Percentiles rank a stretch among this genome's conserved stretches.
Evolutionary conservation across 1,140 invertebrate species (phyloP).

Genomic region (Saccostrea cuccullata): DNA sequence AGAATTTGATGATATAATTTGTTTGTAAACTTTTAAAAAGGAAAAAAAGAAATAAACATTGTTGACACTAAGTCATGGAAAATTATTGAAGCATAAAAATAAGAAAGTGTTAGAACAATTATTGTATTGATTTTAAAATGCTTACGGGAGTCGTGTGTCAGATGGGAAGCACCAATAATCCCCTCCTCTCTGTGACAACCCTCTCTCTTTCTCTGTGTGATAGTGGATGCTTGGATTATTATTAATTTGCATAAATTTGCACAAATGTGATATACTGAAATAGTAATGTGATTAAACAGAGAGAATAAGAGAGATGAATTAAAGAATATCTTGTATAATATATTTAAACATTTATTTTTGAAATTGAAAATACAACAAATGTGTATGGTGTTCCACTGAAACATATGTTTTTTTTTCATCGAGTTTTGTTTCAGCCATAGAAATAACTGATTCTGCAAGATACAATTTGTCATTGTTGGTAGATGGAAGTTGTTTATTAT

Average conservation of each 20-base stretch:
- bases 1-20: slow-evolving; percentile 73
- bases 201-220: slow-evolving; percentile 64
- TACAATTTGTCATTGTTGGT: neutral
- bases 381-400: neutral
- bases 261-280: slow-evolving; percentile 20
- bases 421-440: neutral
- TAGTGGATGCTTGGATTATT: neutral
- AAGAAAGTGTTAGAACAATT: slow-evolving; percentile 80
- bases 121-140: slow-evolving; percentile 81
- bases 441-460: neutral
- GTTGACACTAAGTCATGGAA: slow-evolving; percentile 80
- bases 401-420: neutral
- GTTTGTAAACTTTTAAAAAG: slow-evolving; percentile 77
- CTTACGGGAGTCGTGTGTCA: slow-evolving; percentile 77
- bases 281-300: neutral
- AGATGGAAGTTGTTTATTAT: neutral
- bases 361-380: no score
- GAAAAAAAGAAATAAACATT: slow-evolving; percentile 77
- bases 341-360: neutral
- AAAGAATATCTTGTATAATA: no score
- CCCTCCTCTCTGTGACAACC: slow-evolving; percentile 77
- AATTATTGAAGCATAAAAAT: slow-evolving; percentile 79
- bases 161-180: slow-evolving; percentile 75
- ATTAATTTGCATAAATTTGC: slow-evolving; percentile 41
- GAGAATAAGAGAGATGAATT: neutral